Conservation (phyloP, 2,797 vertebrate species). For the Avahi laniger region DNA sequence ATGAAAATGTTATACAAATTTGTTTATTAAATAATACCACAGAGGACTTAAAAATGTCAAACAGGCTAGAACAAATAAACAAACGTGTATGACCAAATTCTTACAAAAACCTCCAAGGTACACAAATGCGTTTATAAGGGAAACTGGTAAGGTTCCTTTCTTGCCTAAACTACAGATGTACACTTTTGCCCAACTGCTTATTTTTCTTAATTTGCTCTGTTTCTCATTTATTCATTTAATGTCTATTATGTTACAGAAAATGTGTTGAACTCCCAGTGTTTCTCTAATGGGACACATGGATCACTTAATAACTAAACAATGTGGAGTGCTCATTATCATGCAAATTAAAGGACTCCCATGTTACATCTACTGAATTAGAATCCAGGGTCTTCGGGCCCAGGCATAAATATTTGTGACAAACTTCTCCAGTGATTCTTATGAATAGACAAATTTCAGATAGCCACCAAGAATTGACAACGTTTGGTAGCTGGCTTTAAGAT, state of each 20-base stretch:
- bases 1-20: not conserved
- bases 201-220: not conserved
- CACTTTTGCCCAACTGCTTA: not conserved
- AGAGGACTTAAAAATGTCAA: not conserved
- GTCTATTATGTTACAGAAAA: not conserved
- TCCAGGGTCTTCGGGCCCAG: not conserved
- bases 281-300: not conserved
- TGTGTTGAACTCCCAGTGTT: not conserved
- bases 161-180: not conserved
- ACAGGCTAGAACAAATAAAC: not conserved
- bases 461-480: not conserved
- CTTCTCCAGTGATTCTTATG: not conserved
- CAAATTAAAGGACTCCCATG: not conserved
- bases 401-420: not conserved
- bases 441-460: not conserved
- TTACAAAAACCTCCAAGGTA: not conserved
- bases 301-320: not conserved
- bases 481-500: not conserved
- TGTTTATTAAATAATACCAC: not conserved
- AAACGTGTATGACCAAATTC: not conserved
- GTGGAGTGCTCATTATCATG: not conserved
- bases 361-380: not conserved
- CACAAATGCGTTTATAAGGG: not conserved
- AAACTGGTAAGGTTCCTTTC: not conserved
- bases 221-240: not conserved